phyloP scores from a whole-genome alignment of 2,888 invertebrate species.

The Andrena hattorfiana region DNA sequence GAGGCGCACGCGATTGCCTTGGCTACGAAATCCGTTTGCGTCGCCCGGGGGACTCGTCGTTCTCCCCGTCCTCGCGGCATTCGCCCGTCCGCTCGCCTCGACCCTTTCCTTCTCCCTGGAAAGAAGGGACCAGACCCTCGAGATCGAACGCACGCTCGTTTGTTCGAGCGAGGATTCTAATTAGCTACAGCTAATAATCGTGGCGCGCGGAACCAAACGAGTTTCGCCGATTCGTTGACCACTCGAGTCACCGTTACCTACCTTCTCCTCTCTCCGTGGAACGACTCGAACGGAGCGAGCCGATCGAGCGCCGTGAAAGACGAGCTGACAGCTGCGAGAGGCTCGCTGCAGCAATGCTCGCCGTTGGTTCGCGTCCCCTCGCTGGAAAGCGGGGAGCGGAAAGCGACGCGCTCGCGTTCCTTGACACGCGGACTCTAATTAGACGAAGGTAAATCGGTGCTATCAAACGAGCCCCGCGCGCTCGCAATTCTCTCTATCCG shows the following conservation, averaged over 20 bases:
- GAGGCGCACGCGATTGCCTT: conserved; percentile 5
- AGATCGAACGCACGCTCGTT: conserved; percentile 11
- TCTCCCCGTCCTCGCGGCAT: conserved; percentile 21
- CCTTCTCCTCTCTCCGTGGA: no score
- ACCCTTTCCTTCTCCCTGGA: conserved; percentile 17
- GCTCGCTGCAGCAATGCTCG: not conserved
- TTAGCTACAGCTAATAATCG: conserved; percentile 26
- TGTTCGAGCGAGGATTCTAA: conserved; percentile 19
- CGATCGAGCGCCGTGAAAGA: not conserved
- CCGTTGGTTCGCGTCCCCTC: not conserved
- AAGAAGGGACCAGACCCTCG: not conserved
- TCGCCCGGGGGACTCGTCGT: not conserved
- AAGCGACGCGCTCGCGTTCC: conserved; percentile 39
- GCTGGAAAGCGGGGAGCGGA: not conserved
- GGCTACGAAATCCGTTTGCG: conserved; percentile 40
- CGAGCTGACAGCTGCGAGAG: not conserved
- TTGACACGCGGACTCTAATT: conserved; percentile 58
- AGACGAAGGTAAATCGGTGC: conserved; percentile 51
- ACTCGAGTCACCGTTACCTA: no score
- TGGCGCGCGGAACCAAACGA: conserved; percentile 6
- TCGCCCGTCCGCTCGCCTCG: conserved; percentile 11
- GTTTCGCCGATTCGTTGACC: conserved; percentile 8
- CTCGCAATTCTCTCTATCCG: conserved; percentile 34
- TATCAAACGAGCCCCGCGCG: conserved; percentile 45
- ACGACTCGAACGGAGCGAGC: no score